Percentiles rank a stretch among this genome's conserved stretches.
phyloP scores from a whole-genome alignment of 2,113 vertebrate species.

The Odocoileus virginianus region DNA sequence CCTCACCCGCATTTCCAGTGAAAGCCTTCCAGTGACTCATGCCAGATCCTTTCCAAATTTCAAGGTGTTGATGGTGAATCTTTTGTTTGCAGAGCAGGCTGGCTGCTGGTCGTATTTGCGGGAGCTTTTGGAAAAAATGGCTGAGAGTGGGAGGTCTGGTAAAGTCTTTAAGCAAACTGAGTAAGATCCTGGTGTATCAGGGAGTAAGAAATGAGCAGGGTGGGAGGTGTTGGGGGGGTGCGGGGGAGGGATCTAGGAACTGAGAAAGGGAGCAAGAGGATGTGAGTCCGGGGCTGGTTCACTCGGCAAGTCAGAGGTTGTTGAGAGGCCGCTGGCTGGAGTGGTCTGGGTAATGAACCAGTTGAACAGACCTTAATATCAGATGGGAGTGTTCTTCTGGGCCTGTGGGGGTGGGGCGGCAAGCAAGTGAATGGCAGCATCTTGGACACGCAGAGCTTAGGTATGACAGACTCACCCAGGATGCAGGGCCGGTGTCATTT shows the following conservation, averaged over 20 bases:
- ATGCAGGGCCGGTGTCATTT: fast-evolving
- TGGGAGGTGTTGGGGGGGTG: slow-evolving; percentile 31
- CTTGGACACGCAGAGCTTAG: background rate
- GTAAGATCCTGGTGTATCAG: background rate
- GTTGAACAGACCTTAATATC: slow-evolving; percentile 6
- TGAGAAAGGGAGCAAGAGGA: slow-evolving; percentile 59
- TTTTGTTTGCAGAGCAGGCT: background rate
- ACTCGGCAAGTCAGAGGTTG: slow-evolving; percentile 63
- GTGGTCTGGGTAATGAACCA: slow-evolving; percentile 44
- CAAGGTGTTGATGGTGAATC: background rate
- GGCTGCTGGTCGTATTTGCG: background rate
- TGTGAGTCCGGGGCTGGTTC: slow-evolving; percentile 60
- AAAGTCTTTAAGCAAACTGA: background rate
- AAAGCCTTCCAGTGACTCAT: background rate
- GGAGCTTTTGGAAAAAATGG: background rate
- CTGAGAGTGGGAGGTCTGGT: background rate
- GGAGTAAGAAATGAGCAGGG: slow-evolving; percentile 35
- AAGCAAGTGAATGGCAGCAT: fast-evolving
- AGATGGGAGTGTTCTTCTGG: background rate
- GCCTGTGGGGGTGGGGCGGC: background rate
- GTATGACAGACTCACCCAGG: fast-evolving
- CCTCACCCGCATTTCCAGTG: fast-evolving
- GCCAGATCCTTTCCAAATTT: background rate
- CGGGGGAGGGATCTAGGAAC: slow-evolving; percentile 32
- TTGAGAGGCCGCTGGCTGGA: slow-evolving; percentile 56